phyloP scores from a whole-genome alignment of 2,113 vertebrate species.

The Pedetes capensis region DNA sequence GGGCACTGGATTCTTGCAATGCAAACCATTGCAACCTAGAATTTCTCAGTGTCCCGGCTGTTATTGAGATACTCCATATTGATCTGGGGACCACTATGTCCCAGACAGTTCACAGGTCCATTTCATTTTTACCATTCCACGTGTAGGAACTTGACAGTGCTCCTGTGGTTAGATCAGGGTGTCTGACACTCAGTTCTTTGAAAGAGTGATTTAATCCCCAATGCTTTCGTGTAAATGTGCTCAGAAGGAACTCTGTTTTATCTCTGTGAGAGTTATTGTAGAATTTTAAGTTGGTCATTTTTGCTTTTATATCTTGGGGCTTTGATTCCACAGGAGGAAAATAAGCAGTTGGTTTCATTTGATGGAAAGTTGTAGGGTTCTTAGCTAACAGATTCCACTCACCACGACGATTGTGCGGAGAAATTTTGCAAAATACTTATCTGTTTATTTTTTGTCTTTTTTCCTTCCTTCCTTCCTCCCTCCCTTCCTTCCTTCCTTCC shows the following conservation, averaged over 20 bases:
- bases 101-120: no score
- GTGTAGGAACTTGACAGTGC: fast-evolving
- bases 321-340: not conserved
- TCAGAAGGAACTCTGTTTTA: not conserved
- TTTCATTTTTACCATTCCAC: not conserved
- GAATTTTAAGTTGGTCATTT: no score
- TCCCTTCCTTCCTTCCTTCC: no score
- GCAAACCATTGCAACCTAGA: not conserved
- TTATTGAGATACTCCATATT: not conserved
- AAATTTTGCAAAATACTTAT: not conserved
- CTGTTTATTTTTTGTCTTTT: no score
- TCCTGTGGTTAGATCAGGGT: fast-evolving
- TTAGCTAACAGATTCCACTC: no score
- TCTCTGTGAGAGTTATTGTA: not conserved
- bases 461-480: no score
- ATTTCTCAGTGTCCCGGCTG: fast-evolving
- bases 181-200: no score
- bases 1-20: not conserved
- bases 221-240: fast-evolving
- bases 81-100: no score
- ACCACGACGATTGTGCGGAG: fast-evolving
- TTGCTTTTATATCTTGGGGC: fast-evolving
- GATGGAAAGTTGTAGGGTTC: not conserved
- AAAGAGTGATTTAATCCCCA: no score
- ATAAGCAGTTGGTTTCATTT: not conserved